Evolutionary conservation across 2,797 vertebrate genomes (phyloP).

Genomic region (Mus spretus): DNA sequence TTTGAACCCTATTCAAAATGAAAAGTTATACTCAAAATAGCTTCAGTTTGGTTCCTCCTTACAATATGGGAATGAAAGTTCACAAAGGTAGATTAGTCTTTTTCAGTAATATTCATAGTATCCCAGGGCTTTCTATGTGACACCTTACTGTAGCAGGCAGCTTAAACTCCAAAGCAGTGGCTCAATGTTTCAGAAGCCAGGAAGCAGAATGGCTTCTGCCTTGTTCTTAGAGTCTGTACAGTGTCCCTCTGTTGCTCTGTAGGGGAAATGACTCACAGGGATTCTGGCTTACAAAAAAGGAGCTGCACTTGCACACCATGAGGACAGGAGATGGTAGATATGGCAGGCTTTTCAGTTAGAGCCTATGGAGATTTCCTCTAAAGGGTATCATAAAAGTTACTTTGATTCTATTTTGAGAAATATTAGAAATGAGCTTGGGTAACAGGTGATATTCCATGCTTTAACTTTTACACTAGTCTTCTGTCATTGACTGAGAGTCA

Average conservation of each 20-base stretch:
- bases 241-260: not conserved
- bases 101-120: not conserved
- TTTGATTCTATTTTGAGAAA: not conserved
- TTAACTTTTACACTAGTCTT: not conserved
- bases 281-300: not conserved
- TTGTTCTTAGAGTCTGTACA: not conserved
- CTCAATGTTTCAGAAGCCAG: not conserved
- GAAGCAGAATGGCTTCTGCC: not conserved
- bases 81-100: not conserved
- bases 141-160: not conserved
- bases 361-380: not conserved
- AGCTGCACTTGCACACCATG: not conserved
- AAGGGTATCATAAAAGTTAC: not conserved
- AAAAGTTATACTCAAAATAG: not conserved
- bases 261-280: not conserved
- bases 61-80: not conserved
- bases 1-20: not conserved
- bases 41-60: not conserved
- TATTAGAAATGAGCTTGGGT: conserved; percentile 11
- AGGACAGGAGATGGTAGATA: not conserved
- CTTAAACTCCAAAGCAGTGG: not conserved
- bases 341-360: not conserved
- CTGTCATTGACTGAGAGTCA: not conserved
- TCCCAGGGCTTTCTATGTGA: not conserved
- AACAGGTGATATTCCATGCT: not conserved